phyloP scores from a whole-genome alignment of 2,797 vertebrate genomes.

The Phoeniculus purpureus region DNA sequence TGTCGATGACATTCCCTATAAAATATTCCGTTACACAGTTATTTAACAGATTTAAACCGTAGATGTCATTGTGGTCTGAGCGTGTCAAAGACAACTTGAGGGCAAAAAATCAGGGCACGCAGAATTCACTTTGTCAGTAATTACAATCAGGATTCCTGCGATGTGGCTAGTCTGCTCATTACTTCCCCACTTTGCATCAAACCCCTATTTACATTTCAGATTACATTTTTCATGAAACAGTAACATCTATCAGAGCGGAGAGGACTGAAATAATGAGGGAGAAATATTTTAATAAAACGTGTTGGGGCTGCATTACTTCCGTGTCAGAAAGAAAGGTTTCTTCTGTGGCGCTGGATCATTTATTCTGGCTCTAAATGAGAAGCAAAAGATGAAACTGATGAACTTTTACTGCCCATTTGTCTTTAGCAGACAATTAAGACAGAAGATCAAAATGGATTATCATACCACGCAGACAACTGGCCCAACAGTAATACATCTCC shows the following conservation, averaged over 20 bases:
- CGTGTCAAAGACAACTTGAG: slow-evolving; percentile 83
- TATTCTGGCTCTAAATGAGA: slow-evolving; percentile 83
- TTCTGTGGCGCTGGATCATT: slow-evolving; percentile 82
- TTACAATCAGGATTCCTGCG: slow-evolving; percentile 85
- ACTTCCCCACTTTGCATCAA: slow-evolving; percentile 87
- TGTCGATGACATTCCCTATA: slow-evolving; percentile 78
- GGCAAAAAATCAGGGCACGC: slow-evolving; percentile 73
- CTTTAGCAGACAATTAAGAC: slow-evolving; percentile 91
- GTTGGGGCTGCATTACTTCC: slow-evolving; percentile 83
- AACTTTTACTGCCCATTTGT: slow-evolving; percentile 86
- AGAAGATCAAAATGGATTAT: slow-evolving; percentile 92
- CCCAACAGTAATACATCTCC: slow-evolving; percentile 88
- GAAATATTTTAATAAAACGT: slow-evolving; percentile 87
- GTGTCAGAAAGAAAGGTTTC: slow-evolving; percentile 81
- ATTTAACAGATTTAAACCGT: slow-evolving; percentile 85
- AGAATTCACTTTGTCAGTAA: slow-evolving; percentile 89
- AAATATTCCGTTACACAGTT: slow-evolving; percentile 84
- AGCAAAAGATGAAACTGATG: slow-evolving; percentile 86
- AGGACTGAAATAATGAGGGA: slow-evolving; percentile 87
- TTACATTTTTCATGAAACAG: slow-evolving; percentile 89
- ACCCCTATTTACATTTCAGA: slow-evolving; percentile 96
- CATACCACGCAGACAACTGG: slow-evolving; percentile 89
- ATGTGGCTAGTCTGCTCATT: slow-evolving; percentile 86
- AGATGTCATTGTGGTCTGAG: slow-evolving; percentile 81
- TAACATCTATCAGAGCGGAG: slow-evolving; percentile 84